A percentile compares a stretch with the other conserved stretches of the same genome.
phyloP scores from a whole-genome alignment of 2,113 vertebrate species.

The Xiphophorus couchianus region DNA sequence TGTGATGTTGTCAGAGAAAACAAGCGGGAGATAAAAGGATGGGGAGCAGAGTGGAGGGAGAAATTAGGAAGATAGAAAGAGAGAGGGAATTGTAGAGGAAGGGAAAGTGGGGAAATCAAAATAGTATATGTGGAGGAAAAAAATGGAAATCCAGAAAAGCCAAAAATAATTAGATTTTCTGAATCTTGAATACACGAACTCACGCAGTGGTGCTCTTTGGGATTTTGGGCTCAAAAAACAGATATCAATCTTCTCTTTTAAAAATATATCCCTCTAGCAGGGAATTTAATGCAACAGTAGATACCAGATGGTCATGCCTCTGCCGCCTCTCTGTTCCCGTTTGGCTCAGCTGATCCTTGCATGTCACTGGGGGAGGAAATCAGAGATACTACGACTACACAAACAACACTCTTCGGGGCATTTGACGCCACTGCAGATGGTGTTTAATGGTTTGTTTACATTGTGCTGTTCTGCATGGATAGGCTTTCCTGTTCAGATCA shows the following conservation, averaged over 20 bases:
- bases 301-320: slow-evolving; percentile 70
- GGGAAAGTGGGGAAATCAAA: background rate
- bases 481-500: slow-evolving; percentile 61
- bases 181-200: background rate
- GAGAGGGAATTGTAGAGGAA: slow-evolving; percentile 4
- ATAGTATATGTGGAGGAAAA: background rate
- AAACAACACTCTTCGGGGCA: slow-evolving; percentile 39
- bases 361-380: slow-evolving; percentile 34
- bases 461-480: slow-evolving; percentile 60
- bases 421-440: slow-evolving; percentile 64
- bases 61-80: slow-evolving; percentile 22
- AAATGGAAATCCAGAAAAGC: background rate
- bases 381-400: slow-evolving; percentile 40
- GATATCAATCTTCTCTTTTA: background rate
- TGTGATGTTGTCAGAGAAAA: slow-evolving; percentile 28
- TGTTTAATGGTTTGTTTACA: slow-evolving; percentile 76
- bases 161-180: background rate
- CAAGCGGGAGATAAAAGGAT: background rate
- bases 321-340: slow-evolving; percentile 46
- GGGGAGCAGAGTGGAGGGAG: slow-evolving; percentile 4
- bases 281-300: slow-evolving; percentile 47
- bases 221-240: background rate
- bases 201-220: background rate
- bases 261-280: slow-evolving; percentile 47
- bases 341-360: slow-evolving; percentile 51